Percentiles rank a stretch among this genome's conserved stretches.
phyloP scores from a whole-genome alignment of 1,140 invertebrate genomes.

The Helicoverpa zea region DNA sequence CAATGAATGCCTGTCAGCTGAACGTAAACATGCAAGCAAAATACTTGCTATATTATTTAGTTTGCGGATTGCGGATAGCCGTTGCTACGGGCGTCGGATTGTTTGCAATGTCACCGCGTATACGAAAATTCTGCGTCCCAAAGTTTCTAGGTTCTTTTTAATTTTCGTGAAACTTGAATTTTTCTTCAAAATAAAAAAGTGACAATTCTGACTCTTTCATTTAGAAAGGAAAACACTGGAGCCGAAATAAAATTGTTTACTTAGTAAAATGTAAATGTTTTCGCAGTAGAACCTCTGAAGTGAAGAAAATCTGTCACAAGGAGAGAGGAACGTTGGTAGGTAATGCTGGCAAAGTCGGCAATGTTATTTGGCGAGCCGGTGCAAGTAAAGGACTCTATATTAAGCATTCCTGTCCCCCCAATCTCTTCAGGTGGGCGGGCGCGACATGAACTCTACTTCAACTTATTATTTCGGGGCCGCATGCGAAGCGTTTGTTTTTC shows the following conservation, averaged over 20 bases:
- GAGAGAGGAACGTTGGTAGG: conserved; percentile 61
- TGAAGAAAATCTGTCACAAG: conserved; percentile 66
- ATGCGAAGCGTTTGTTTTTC: conserved; percentile 80
- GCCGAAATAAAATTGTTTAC: conserved; percentile 28
- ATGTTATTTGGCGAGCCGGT: conserved; percentile 80
- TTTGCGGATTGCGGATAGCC: conserved; percentile 55
- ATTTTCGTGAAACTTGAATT: conserved; percentile 7
- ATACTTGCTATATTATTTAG: conserved; percentile 69
- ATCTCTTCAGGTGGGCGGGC: conserved; percentile 81
- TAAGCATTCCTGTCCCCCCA: conserved; percentile 83
- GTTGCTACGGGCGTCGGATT: conserved; percentile 35
- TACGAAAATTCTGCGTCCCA: conserved; percentile 17
- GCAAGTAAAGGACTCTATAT: conserved; percentile 83
- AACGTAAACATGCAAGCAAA: conserved; percentile 71
- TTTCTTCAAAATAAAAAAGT: conserved; percentile 27
- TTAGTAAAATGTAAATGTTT: conserved; percentile 30
- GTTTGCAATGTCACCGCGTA: conserved; percentile 29
- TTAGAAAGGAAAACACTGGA: conserved; percentile 24
- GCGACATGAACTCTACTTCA: conserved; percentile 78
- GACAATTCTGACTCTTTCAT: conserved; percentile 24
- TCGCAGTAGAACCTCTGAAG: conserved; percentile 17
- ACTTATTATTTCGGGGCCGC: conserved; percentile 81
- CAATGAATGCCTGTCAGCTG: conserved; percentile 81
- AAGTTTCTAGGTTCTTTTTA: conserved; percentile 25
- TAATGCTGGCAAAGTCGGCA: conserved; percentile 72